These are phyloP conservation scores for Lutjanus campechanus DNA, from an alignment of 2,797 vertebrate genomes.

Conservation along the genomic window DNA sequence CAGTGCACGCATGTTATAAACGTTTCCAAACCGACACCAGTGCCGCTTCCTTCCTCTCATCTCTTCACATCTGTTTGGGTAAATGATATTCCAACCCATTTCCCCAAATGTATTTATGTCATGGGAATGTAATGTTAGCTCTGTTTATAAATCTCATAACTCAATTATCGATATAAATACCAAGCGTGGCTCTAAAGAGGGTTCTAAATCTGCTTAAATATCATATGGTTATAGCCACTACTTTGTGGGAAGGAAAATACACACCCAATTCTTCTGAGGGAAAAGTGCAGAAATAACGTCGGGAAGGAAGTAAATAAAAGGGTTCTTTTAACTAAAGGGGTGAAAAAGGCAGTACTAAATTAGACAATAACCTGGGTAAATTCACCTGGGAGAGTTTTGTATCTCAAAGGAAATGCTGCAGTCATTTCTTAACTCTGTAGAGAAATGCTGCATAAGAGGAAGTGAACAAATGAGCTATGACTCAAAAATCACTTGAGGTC, in stretches of 20 bases:
- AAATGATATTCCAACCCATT: constrained; percentile 56
- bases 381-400: constrained; percentile 7
- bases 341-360: constrained; percentile 16
- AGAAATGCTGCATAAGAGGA: constrained; percentile 39
- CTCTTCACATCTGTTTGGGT: constrained; percentile 48
- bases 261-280: constrained; percentile 40
- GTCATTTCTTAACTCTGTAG: constrained; percentile 10
- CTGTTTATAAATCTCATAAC: constrained; percentile 58
- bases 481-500: constrained; percentile 28
- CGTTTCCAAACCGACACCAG: constrained; percentile 35
- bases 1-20: constrained; percentile 42
- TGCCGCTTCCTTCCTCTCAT: constrained; percentile 18
- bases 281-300: constrained; percentile 41
- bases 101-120: constrained; percentile 51
- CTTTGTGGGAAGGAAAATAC: constrained; percentile 45
- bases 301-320: constrained; percentile 15
- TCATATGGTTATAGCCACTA: constrained; percentile 34
- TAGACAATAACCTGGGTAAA: background rate
- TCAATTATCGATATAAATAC: constrained; percentile 67
- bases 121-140: constrained; percentile 53
- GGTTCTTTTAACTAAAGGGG: constrained; percentile 23
- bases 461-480: constrained; percentile 12
- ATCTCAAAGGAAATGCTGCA: constrained; percentile 32
- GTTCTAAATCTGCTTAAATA: constrained; percentile 45
- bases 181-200: constrained; percentile 18